These are phyloP conservation scores for Chaenocephalus aceratus DNA, from an alignment of 2,113 vertebrate genomes.

Conservation along the genomic window DNA sequence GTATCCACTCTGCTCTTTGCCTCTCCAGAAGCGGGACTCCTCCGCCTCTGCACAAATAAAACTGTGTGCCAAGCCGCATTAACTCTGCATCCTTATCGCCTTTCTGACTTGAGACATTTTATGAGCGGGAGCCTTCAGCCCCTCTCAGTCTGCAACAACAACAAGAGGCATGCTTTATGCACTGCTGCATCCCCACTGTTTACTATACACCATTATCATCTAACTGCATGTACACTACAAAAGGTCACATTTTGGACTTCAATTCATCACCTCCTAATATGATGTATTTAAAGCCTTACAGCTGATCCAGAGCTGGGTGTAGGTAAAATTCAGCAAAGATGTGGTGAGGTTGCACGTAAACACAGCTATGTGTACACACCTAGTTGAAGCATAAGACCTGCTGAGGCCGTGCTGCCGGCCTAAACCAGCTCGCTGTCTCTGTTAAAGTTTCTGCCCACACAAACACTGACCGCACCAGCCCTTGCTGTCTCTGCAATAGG, in stretches of 20 bases:
- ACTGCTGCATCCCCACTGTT: conserved; percentile 63
- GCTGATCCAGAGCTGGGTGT: background rate
- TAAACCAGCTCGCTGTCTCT: conserved; percentile 50
- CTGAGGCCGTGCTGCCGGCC: conserved; percentile 36
- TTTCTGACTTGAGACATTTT: conserved; percentile 76
- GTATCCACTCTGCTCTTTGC: conserved; percentile 39
- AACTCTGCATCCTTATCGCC: conserved; percentile 74
- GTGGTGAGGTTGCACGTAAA: conserved; percentile 20
- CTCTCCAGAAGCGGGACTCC: conserved; percentile 34
- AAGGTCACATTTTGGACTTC: conserved; percentile 63
- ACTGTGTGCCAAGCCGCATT: conserved; percentile 70
- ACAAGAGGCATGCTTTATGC: conserved; percentile 61
- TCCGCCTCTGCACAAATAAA: conserved; percentile 74
- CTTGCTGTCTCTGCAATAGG: conserved; percentile 35
- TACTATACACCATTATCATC: conserved; percentile 59
- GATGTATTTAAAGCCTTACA: conserved; percentile 28
- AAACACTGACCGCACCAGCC: conserved; percentile 34
- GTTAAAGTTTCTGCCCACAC: conserved; percentile 46
- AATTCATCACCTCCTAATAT: conserved; percentile 49
- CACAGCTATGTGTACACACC: conserved; percentile 26
- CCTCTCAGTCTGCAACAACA: conserved; percentile 52
- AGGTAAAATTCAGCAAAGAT: conserved; percentile 25
- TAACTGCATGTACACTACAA: conserved; percentile 49
- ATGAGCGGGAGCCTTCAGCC: conserved; percentile 64
- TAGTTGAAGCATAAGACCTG: conserved; percentile 20